These are phyloP conservation scores for Zeuzera pyrina DNA, from an alignment of 2,888 invertebrate species.

Conservation along the genomic window DNA sequence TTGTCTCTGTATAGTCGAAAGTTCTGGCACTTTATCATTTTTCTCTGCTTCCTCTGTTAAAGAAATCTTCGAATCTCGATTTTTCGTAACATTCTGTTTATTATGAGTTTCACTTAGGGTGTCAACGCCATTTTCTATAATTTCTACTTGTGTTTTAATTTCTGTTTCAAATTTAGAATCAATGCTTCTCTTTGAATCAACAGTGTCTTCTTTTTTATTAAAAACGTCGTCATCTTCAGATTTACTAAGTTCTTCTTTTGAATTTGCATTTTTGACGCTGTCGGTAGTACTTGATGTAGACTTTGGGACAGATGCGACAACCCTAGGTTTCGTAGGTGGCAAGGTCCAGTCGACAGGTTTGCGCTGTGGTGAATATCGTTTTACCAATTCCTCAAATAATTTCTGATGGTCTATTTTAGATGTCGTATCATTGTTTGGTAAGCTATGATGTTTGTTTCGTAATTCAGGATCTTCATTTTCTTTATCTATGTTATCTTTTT, in stretches of 20 bases:
- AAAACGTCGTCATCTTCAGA: conserved; percentile 52
- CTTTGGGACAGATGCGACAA: conserved; percentile 59
- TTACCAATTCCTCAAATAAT: conserved; percentile 56
- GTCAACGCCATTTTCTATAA: conserved; percentile 39
- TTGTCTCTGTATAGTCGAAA: conserved; percentile 41
- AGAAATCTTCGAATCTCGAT: conserved; percentile 38
- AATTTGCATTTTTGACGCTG: conserved; percentile 26
- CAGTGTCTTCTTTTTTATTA: conserved; percentile 30
- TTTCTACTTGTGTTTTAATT: conserved; percentile 23
- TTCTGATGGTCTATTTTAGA: conserved; percentile 56
- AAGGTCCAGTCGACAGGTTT: conserved; percentile 61
- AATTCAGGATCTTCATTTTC: conserved; percentile 46
- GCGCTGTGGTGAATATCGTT: conserved; percentile 61
- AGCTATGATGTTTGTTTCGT: conserved; percentile 36
- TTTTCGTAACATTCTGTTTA: conserved; percentile 14
- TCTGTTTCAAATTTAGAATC: conserved; percentile 18
- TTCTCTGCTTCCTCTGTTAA: conserved; percentile 50
- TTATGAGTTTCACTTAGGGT: conserved; percentile 4
- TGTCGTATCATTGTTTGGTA: conserved; percentile 34
- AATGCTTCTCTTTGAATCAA: conserved; percentile 12
- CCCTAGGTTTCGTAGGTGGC: conserved; percentile 57
- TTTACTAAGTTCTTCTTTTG: conserved; percentile 27
- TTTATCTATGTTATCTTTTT: too few relatives aligned
- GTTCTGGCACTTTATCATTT: conserved; percentile 52
- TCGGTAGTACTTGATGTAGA: conserved; percentile 42